Base-by-base conservation (phyloP, 2,797 vertebrate genomes). In the Aulostomus chinensis region DNA sequence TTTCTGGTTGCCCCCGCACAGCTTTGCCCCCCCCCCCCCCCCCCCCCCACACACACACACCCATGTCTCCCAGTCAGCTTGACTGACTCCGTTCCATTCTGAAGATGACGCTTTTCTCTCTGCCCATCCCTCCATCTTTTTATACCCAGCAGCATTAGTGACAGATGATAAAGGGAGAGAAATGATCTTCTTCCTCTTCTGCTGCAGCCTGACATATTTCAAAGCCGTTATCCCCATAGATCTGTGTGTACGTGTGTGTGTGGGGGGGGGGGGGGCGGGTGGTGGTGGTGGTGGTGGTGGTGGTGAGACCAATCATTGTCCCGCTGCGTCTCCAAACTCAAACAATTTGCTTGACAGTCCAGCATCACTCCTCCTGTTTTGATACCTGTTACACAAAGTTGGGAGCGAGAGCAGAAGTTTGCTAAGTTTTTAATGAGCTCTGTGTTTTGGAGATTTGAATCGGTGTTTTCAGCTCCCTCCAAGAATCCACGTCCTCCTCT, bases 91-190 rank as follows among this genome's bases (percentile, higher is more conserved):
- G n/a, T n/a, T n/a, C n/a, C n/a, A n/a, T n/a, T n/a, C n/a, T n/a
- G n/a, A n/a, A 51, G 42, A 51, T 34, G 49, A 49, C 7, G 3
- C 13, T 53, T 31, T 20, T 24, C 43, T 52, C 45, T 40, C 17
- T 30, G 6, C 2, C 2, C 0, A 1, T 10, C 33, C 8, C 55
- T 45, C 42, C 52, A 51, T 63, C 49, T 22, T 45, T 47, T 49
- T 47, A 28, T 24, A 40, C 34, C 18, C 37, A 6, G 38, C 41
- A 41, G 35, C 61, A 32, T 48, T 43, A 29, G 50, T 58, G 52
- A 76, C 61, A 26, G 20, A 73, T 70, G 50, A 85, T 73, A 64
- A 77, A 78, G 45, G 36, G 3, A 61, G 55, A 70, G 28, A 47
- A 60, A 65, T 54, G 21, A 72, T 71, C 18, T 26, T 29, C 58